Evolutionary conservation across 53 echinoderm and acorn worm species (phyloP).

Genomic region (Antedon mediterranea): DNA sequence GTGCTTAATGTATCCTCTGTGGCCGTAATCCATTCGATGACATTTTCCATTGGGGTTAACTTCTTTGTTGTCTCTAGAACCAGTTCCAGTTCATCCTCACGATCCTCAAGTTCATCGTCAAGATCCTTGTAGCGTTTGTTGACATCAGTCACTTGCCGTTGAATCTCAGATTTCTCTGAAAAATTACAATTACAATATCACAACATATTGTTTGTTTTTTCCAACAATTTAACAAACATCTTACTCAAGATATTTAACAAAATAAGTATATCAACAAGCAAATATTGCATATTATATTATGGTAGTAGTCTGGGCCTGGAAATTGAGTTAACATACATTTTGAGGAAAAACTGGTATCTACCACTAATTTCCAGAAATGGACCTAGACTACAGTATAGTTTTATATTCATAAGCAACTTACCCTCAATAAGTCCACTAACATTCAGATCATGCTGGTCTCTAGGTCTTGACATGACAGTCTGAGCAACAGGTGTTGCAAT

Average conservation of each 20-base stretch:
- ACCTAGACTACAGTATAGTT: neutral
- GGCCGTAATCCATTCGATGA: constrained; percentile 60
- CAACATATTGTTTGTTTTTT: too few relatives aligned
- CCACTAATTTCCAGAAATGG: too few relatives aligned
- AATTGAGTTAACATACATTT: too few relatives aligned
- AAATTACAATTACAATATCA: too few relatives aligned
- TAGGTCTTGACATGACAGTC: constrained; percentile 28
- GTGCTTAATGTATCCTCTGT: constrained; percentile 25
- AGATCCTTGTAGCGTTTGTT: constrained; percentile 88
- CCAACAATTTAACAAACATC: too few relatives aligned
- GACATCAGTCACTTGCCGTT: constrained; percentile 71
- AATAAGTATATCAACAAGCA: too few relatives aligned
- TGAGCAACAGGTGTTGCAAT: constrained; percentile 31
- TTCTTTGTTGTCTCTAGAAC: constrained; percentile 78
- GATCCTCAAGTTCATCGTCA: constrained; percentile 77
- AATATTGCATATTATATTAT: too few relatives aligned
- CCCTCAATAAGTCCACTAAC: constrained; percentile 98
- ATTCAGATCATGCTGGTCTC: constrained; percentile 66
- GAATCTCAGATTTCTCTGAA: constrained; percentile 87
- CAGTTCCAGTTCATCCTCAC: constrained; percentile 90
- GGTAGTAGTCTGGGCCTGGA: too few relatives aligned
- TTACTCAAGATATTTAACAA: too few relatives aligned
- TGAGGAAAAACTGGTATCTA: too few relatives aligned
- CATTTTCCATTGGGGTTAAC: constrained; percentile 68
- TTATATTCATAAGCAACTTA: constrained; percentile 2